These are phyloP conservation scores for Asobara japonica DNA, from an alignment of 1,140 invertebrate species.

Conservation along the genomic window DNA sequence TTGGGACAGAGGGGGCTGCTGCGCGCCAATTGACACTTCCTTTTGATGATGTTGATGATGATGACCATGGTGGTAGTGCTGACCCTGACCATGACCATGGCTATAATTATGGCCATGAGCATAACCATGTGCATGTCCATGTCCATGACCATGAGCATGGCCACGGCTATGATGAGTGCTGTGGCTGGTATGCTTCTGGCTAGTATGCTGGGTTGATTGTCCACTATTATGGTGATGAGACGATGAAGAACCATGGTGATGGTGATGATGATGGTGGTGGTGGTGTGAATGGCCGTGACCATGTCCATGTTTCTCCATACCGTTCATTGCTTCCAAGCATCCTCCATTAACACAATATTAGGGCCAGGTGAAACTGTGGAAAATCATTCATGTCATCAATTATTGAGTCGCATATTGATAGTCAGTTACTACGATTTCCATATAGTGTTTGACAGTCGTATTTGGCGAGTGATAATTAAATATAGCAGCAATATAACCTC, in stretches of 20 bases:
- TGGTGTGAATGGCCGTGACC: slow-evolving; percentile 61
- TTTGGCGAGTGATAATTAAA: background rate
- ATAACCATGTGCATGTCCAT: too few species aligned
- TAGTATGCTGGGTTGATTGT: slow-evolving; percentile 34
- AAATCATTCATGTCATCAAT: background rate
- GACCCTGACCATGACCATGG: too few species aligned
- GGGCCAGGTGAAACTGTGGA: background rate
- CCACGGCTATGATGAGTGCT: slow-evolving; percentile 54
- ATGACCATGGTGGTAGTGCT: too few species aligned
- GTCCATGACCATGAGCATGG: too few species aligned
- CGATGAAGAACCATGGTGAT: slow-evolving; percentile 33
- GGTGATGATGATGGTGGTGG: slow-evolving; percentile 59
- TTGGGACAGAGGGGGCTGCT: background rate
- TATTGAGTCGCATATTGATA: too few species aligned
- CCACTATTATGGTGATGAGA: slow-evolving; percentile 29
- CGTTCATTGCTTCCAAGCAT: slow-evolving; percentile 66
- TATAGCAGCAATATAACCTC: slow-evolving; percentile 44
- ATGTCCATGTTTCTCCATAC: slow-evolving; percentile 67
- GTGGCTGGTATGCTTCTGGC: slow-evolving; percentile 52
- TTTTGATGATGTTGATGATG: slow-evolving; percentile 48
- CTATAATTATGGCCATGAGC: too few species aligned
- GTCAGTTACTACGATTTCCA: too few species aligned
- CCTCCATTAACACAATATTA: slow-evolving; percentile 54
- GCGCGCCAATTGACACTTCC: slow-evolving; percentile 56
- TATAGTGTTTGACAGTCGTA: too few species aligned